Conservation (phyloP, 1,140 invertebrate genomes). For the Maniola jurtina region DNA sequence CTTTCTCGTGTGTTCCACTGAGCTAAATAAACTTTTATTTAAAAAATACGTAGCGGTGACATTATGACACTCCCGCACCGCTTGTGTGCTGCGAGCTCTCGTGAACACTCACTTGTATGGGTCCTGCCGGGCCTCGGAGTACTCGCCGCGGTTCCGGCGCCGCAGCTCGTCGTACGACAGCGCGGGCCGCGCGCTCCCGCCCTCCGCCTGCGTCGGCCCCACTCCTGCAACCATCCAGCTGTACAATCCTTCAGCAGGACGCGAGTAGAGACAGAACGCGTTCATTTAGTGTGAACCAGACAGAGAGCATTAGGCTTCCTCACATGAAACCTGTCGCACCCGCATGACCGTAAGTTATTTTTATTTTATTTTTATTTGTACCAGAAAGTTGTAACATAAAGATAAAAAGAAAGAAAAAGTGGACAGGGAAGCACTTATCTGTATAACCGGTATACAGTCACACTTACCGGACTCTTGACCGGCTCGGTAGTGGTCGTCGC, state of each 20-base stretch:
- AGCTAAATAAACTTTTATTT: too few species aligned
- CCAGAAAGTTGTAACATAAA: neutral
- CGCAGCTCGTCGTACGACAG: slow-evolving; percentile 62
- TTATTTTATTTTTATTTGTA: too few species aligned
- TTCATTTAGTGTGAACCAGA: too few species aligned
- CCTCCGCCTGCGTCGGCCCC: neutral
- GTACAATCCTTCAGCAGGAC: neutral
- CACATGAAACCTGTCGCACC: too few species aligned
- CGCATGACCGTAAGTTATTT: too few species aligned
- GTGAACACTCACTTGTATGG: slow-evolving; percentile 54
- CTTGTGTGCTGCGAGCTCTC: neutral
- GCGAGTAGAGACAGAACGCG: neutral
- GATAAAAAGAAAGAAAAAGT: too few species aligned
- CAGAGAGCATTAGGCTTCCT: too few species aligned
- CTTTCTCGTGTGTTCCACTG: too few species aligned
- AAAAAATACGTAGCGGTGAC: too few species aligned
- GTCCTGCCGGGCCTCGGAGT: slow-evolving; percentile 48
- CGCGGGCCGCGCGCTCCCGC: slow-evolving; percentile 23
- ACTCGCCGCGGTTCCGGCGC: slow-evolving; percentile 54
- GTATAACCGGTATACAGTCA: too few species aligned
- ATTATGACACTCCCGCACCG: too few species aligned
- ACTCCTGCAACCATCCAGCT: neutral
- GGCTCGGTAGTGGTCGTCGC: slow-evolving; percentile 53
- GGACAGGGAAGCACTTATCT: too few species aligned
- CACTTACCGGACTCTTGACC: slow-evolving; percentile 38